These are phyloP conservation scores for Tringa solitaria DNA, from an alignment of 2,113 vertebrate species.

Conservation along the genomic window DNA sequence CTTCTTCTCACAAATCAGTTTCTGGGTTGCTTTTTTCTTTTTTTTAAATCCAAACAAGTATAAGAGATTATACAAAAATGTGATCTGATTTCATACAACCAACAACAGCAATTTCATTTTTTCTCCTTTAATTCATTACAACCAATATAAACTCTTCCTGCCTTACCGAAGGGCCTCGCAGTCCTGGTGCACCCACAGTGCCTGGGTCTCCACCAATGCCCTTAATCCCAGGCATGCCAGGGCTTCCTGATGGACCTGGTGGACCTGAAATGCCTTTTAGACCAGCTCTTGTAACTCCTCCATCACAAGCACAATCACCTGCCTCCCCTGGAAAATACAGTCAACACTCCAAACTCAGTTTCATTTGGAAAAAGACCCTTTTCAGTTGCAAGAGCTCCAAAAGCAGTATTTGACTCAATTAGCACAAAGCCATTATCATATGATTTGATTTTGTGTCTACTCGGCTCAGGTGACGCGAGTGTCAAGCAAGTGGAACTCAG, in stretches of 20 bases:
- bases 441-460: not conserved
- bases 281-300: conserved; percentile 68
- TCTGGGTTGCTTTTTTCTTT: not conserved
- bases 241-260: conserved; percentile 66
- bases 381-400: not conserved
- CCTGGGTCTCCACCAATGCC: conserved; percentile 83
- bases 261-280: conserved; percentile 74
- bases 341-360: not conserved
- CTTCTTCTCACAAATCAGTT: not conserved
- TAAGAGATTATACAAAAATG: not conserved
- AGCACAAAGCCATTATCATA: not conserved
- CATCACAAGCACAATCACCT: conserved; percentile 86
- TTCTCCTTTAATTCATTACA: not conserved
- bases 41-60: not conserved
- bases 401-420: not conserved
- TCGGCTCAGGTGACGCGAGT: not conserved
- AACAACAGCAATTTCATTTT: not conserved
- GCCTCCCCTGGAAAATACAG: conserved; percentile 76
- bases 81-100: not conserved
- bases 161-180: conserved; percentile 74
- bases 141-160: not conserved
- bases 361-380: not conserved
- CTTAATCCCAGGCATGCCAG: conserved; percentile 74
- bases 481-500: not conserved
- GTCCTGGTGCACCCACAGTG: conserved; percentile 75